These are phyloP conservation scores for Nothocercus nigrocapillus DNA, from an alignment of 2,113 vertebrate species.

Conservation along the genomic window DNA sequence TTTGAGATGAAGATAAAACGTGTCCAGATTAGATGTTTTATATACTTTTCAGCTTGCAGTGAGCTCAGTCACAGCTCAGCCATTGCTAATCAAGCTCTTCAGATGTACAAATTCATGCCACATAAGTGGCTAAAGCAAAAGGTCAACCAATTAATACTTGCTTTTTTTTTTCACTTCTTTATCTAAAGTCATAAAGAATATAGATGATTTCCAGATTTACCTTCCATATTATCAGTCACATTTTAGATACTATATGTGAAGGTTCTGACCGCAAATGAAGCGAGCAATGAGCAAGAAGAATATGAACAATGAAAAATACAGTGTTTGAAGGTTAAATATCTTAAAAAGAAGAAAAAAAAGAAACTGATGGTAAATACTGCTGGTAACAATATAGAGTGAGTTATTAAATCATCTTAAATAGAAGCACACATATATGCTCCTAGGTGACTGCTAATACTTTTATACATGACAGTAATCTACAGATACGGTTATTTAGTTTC, in stretches of 20 bases:
- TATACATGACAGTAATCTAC: background rate
- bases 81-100: background rate
- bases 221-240: background rate
- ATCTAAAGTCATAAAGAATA: background rate
- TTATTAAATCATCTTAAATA: background rate
- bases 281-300: background rate
- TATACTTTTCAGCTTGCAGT: background rate
- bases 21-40: background rate
- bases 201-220: background rate
- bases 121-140: background rate
- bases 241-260: background rate
- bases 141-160: background rate
- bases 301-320: background rate
- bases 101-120: background rate
- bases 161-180: background rate
- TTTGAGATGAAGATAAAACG: background rate
- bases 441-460: background rate
- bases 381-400: background rate
- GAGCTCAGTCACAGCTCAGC: background rate
- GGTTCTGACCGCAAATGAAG: background rate
- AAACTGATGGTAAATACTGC: background rate
- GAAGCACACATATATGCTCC: background rate
- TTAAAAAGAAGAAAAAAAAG: background rate
- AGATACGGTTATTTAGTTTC: background rate
- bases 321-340: background rate